Evolutionary conservation across 2,888 invertebrate genomes (phyloP).

Genomic region (Troides oblongomaculatus): DNA sequence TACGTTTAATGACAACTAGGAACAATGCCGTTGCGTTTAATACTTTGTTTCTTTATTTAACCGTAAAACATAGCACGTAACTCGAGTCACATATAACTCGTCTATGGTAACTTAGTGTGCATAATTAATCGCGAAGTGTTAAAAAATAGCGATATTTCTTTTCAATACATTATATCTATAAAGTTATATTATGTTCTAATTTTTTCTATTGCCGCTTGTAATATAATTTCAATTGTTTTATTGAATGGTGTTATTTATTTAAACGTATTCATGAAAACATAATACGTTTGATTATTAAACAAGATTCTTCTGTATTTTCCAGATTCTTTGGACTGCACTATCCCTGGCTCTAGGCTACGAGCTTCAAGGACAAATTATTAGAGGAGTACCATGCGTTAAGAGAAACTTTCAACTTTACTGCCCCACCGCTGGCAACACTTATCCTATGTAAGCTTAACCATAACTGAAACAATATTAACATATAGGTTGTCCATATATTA

Average conservation of each 20-base stretch:
- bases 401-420: conserved; percentile 94
- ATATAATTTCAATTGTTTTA: too few species aligned
- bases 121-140: conserved; percentile 22
- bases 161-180: background rate
- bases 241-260: too few species aligned
- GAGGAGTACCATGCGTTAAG: conserved; percentile 94
- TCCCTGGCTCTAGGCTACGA: conserved; percentile 93
- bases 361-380: conserved; percentile 91
- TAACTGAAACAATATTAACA: too few species aligned
- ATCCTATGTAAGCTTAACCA: conserved; percentile 88
- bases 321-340: conserved; percentile 95
- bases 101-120: conserved; percentile 13
- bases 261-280: too few species aligned
- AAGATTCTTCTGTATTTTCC: conserved; percentile 44
- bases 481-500: too few species aligned
- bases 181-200: too few species aligned
- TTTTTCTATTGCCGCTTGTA: too few species aligned
- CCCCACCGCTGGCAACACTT: conserved; percentile 93
- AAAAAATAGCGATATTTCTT: conserved; percentile 27
- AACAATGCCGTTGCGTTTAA: conserved; percentile 26
- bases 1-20: conserved; percentile 14
- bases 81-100: conserved; percentile 20
- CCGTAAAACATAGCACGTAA: conserved; percentile 19
- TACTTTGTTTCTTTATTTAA: conserved; percentile 11
- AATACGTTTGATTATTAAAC: background rate